A percentile compares a stretch with the other conserved stretches of the same genome.
phyloP scores from a whole-genome alignment of 2,113 vertebrate genomes.

The Cardinalis cardinalis region DNA sequence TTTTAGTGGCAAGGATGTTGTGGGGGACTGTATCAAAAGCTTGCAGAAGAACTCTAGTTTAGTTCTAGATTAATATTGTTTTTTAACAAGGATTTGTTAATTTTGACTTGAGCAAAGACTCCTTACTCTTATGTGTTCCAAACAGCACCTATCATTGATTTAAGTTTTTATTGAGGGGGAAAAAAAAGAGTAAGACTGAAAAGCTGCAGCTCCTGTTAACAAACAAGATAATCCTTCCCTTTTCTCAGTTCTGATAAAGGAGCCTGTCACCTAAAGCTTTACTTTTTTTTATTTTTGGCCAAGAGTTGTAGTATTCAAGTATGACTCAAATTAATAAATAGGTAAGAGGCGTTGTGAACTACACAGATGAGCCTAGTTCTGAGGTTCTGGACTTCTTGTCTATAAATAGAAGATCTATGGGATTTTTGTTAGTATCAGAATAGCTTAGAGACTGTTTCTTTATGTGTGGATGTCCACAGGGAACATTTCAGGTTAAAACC shows the following conservation, averaged over 20 bases:
- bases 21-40: background rate
- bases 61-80: background rate
- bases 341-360: background rate
- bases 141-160: background rate
- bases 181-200: background rate
- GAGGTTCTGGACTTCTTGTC: background rate
- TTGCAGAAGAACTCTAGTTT: background rate
- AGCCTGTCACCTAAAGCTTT: background rate
- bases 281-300: background rate
- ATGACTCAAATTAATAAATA: background rate
- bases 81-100: background rate
- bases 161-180: background rate
- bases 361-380: background rate
- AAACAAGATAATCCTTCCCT: background rate
- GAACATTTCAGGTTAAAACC: background rate
- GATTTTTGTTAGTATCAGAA: background rate
- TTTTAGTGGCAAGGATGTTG: background rate
- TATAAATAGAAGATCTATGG: background rate
- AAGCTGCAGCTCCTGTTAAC: background rate
- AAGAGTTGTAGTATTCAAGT: background rate
- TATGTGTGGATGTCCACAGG: background rate
- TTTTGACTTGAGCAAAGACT: background rate
- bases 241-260: background rate
- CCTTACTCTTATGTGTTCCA: background rate
- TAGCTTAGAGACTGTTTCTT: background rate